These are phyloP conservation scores for Sarcophaga caerulescens DNA, from an alignment of 2,888 invertebrate species.

Conservation along the genomic window DNA sequence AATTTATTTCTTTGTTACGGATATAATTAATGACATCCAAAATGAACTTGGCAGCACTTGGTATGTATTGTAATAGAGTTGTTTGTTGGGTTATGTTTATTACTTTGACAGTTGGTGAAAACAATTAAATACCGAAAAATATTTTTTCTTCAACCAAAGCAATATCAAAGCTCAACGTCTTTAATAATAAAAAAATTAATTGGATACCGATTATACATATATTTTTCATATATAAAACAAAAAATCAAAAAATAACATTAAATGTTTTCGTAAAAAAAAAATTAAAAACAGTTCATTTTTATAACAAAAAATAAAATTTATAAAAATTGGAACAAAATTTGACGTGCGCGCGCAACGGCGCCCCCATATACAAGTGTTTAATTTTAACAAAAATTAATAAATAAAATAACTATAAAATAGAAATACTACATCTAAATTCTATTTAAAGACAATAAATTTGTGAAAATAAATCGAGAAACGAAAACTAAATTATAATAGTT, in stretches of 20 bases:
- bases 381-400: not conserved
- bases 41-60: not conserved
- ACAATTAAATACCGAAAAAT: constrained; percentile 21
- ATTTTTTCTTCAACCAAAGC: constrained; percentile 27
- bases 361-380: constrained; percentile 47
- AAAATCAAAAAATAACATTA: constrained; percentile 27
- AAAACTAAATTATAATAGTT: not conserved
- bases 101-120: constrained; percentile 40
- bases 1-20: no score
- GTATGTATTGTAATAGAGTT: not conserved
- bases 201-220: constrained; percentile 22
- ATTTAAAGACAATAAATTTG: constrained; percentile 1
- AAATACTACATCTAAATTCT: not conserved
- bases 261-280: constrained; percentile 17
- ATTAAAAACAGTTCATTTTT: not conserved
- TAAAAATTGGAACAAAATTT: constrained; percentile 49
- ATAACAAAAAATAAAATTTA: constrained; percentile 22
- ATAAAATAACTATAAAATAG: constrained; percentile 16
- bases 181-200: constrained; percentile 28
- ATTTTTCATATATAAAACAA: constrained; percentile 18
- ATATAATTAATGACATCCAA: no score
- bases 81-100: constrained; percentile 12
- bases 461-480: constrained; percentile 1
- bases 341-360: constrained; percentile 55
- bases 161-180: constrained; percentile 26